Percentiles rank a stretch among this genome's conserved stretches.
Evolutionary conservation across 1,140 invertebrate genomes (phyloP).

Genomic region (Pararge aegeria): DNA sequence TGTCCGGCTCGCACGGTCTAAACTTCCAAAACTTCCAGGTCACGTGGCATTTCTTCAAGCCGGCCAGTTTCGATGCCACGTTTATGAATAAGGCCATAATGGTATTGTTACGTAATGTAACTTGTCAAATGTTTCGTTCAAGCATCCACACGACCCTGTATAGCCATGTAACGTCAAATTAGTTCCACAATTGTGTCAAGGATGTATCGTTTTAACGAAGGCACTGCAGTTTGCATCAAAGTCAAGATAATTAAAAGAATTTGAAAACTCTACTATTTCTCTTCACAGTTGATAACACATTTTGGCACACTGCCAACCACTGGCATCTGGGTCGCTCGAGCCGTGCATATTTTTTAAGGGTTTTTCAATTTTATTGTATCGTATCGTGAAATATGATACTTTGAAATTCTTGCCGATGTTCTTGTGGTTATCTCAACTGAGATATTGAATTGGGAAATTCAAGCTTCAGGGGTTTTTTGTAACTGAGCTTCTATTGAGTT

Average conservation of each 20-base stretch:
- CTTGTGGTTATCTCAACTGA: constrained; percentile 17
- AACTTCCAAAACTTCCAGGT: too few relatives aligned
- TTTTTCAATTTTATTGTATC: constrained; percentile 49
- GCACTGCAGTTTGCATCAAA: constrained; percentile 53
- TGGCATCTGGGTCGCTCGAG: constrained; percentile 64
- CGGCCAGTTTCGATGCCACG: too few relatives aligned
- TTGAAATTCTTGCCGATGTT: constrained; percentile 20
- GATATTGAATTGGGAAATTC: constrained; percentile 10
- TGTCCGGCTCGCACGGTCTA: too few relatives aligned
- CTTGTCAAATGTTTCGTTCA: background rate
- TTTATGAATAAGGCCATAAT: too few relatives aligned
- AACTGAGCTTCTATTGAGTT: background rate
- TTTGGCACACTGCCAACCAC: constrained; percentile 59
- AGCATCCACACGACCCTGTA: background rate
- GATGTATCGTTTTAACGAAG: constrained; percentile 48
- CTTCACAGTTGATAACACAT: constrained; percentile 62
- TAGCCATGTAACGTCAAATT: background rate
- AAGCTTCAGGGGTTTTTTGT: background rate
- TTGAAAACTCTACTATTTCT: constrained; percentile 67
- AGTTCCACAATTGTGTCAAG: constrained; percentile 46
- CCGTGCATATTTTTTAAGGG: constrained; percentile 44
- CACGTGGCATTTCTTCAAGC: too few relatives aligned
- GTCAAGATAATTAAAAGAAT: constrained; percentile 75
- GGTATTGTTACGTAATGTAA: too few relatives aligned
- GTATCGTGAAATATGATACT: constrained; percentile 33